Percentiles rank a stretch among this genome's conserved stretches.
These are phyloP conservation scores for Trichogramma evanescens DNA, from an alignment of 2,888 invertebrate genomes.

Conservation along the genomic window DNA sequence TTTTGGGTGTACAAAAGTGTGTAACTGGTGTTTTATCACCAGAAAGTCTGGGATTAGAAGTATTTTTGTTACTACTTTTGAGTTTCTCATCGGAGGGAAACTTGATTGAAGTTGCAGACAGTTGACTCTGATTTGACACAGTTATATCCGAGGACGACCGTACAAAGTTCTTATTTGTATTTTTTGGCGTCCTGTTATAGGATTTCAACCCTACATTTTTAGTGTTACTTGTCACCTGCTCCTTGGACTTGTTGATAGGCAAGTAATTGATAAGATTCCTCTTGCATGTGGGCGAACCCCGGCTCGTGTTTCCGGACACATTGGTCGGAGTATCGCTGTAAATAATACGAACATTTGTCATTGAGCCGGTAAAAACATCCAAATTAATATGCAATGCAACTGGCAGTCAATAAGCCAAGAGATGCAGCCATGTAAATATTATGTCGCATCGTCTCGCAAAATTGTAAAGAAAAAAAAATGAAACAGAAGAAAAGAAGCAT, in stretches of 20 bases:
- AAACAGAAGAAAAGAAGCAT: background rate
- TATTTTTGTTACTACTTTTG: slow-evolving; percentile 30
- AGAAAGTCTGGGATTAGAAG: slow-evolving; percentile 20
- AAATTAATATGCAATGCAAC: no score
- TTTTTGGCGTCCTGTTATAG: slow-evolving; percentile 12
- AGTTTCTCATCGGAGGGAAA: slow-evolving; percentile 27
- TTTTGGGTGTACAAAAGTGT: slow-evolving; percentile 37
- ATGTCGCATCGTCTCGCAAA: background rate
- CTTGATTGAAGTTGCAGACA: slow-evolving; percentile 15
- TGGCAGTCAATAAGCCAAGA: no score
- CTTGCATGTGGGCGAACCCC: slow-evolving; percentile 15
- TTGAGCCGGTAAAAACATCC: no score
- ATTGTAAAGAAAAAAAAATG: background rate
- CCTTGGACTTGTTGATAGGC: slow-evolving; percentile 3
- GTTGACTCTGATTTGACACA: slow-evolving; percentile 12
- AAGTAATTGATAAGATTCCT: slow-evolving; percentile 15
- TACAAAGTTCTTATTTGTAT: slow-evolving; percentile 9
- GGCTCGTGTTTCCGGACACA: background rate
- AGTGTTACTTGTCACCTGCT: background rate
- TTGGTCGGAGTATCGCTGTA: background rate
- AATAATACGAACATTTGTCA: background rate
- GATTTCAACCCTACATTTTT: slow-evolving; percentile 20
- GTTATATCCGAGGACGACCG: slow-evolving; percentile 27
- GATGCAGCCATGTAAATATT: no score
- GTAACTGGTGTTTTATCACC: slow-evolving; percentile 32